These are phyloP conservation scores for Agrypnia vestita DNA, from an alignment of 1,140 invertebrate species.

Conservation along the genomic window DNA sequence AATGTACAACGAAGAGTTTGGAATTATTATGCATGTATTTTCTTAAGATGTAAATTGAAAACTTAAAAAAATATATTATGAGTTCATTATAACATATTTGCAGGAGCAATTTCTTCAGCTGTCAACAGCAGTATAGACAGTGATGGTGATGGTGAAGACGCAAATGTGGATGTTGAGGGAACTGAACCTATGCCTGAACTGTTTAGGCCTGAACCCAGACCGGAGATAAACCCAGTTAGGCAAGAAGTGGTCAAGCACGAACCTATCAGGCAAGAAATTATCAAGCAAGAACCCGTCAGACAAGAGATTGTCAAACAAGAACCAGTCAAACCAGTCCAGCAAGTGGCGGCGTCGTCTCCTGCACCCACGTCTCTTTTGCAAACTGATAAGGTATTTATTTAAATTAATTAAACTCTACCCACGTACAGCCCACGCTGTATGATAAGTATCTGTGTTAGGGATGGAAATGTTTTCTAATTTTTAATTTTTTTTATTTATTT, in stretches of 20 bases:
- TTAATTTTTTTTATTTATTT: no score
- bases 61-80: no score
- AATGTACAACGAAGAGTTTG: no score
- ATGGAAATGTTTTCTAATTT: no score
- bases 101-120: background rate
- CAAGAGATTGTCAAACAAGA: slow-evolving; percentile 5
- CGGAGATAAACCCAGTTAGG: background rate
- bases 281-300: background rate
- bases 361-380: slow-evolving; percentile 1
- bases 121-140: slow-evolving; percentile 40
- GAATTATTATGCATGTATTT: no score
- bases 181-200: slow-evolving; percentile 33
- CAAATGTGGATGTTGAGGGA: slow-evolving; percentile 56
- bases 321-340: background rate
- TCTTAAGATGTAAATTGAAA: no score
- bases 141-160: slow-evolving; percentile 50
- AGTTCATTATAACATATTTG: no score
- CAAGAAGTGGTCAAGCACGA: slow-evolving; percentile 3
- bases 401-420: no score
- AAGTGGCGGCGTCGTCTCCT: background rate
- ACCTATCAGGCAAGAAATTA: background rate
- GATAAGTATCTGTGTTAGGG: no score
- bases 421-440: no score
- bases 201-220: background rate
- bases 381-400: slow-evolving; percentile 8